These are phyloP conservation scores for Atherinomorus stipes DNA, from an alignment of 2,113 vertebrate species.

Conservation along the genomic window DNA sequence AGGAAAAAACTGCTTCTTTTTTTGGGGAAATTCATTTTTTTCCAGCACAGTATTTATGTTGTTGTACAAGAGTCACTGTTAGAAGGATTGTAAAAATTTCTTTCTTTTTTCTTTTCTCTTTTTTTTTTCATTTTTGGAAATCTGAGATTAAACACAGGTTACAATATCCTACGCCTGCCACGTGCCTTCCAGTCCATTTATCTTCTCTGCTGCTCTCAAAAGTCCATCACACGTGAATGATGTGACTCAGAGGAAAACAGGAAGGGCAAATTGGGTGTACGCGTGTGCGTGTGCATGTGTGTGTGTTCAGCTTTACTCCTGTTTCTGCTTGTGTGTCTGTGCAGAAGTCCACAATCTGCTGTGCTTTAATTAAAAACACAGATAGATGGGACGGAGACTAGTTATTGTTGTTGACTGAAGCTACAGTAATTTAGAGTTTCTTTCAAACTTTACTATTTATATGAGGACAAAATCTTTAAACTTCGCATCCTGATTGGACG, in stretches of 20 bases:
- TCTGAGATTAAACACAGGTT: conserved; percentile 83
- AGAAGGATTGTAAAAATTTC: conserved; percentile 82
- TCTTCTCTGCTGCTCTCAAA: conserved; percentile 67
- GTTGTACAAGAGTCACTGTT: conserved; percentile 93
- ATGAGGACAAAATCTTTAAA: neutral
- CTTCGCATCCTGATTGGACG: no score
- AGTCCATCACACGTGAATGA: neutral
- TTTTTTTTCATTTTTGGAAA: conserved; percentile 46
- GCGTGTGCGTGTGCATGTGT: neutral
- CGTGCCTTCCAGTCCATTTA: conserved; percentile 90
- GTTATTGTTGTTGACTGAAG: conserved; percentile 7
- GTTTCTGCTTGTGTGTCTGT: neutral
- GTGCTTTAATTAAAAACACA: conserved; percentile 12
- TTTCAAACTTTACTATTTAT: neutral
- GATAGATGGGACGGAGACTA: neutral
- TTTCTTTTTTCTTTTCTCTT: conserved; percentile 33
- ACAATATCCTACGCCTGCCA: conserved; percentile 92
- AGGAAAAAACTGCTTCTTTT: conserved; percentile 82
- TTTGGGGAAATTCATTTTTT: conserved; percentile 63
- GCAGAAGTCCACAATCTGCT: conserved; percentile 25
- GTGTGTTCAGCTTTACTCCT: neutral
- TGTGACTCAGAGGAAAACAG: neutral
- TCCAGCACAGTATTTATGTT: conserved; percentile 96
- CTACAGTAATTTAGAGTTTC: neutral
- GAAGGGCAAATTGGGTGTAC: conserved; percentile 11